Percentiles rank a stretch among this genome's conserved stretches.
These are phyloP conservation scores for Dysmachus trigonus DNA, from an alignment of 2,888 invertebrate species.

Conservation along the genomic window DNA sequence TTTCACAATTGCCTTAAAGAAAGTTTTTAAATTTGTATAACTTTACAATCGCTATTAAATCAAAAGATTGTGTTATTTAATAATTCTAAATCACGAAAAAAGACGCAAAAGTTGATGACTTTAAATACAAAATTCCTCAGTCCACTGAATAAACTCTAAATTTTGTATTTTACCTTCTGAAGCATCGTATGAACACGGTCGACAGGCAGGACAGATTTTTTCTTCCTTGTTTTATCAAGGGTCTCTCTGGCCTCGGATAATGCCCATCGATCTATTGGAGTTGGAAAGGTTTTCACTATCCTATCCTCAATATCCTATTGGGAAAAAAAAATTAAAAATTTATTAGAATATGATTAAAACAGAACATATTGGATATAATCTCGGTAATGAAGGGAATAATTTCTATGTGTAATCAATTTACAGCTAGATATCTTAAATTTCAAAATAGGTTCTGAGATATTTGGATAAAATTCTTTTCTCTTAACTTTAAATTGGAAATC, in stretches of 20 bases:
- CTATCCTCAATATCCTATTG: slow-evolving; percentile 90
- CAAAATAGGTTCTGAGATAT: background rate
- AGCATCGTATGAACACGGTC: slow-evolving; percentile 90
- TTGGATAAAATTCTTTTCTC: background rate
- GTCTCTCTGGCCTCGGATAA: slow-evolving; percentile 88
- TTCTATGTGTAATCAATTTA: too few relatives aligned
- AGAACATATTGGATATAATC: too few relatives aligned
- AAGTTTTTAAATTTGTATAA: too few relatives aligned
- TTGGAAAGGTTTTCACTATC: slow-evolving; percentile 91
- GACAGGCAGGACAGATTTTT: slow-evolving; percentile 80
- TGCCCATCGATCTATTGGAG: slow-evolving; percentile 94
- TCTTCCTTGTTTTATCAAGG: slow-evolving; percentile 80
- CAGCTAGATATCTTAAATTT: too few relatives aligned
- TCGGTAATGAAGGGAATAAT: too few relatives aligned
- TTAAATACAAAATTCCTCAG: background rate
- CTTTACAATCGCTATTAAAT: too few relatives aligned
- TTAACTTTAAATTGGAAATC: background rate
- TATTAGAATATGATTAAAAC: background rate
- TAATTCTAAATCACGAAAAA: background rate
- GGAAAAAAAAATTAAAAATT: slow-evolving; percentile 41
- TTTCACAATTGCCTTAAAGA: too few relatives aligned
- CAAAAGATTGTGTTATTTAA: background rate
- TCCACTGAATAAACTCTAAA: background rate
- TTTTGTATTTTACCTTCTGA: slow-evolving; percentile 72
- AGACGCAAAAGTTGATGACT: background rate